Conservation (phyloP, 1,140 invertebrate genomes). For the Papilio machaon region DNA sequence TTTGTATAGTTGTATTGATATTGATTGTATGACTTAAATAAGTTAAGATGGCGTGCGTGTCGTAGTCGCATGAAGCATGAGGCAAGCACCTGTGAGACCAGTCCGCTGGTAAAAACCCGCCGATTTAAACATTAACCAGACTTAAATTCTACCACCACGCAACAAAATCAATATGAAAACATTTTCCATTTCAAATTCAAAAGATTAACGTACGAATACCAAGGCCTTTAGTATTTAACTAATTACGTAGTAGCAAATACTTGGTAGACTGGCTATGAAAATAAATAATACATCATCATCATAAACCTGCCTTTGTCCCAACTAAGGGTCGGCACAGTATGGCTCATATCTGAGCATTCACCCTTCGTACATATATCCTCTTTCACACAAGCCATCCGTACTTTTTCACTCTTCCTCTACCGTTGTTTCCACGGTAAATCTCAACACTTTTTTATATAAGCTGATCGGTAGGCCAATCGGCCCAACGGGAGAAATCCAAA, state of each 20-base stretch:
- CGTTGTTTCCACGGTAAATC: no score
- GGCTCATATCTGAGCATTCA: no score
- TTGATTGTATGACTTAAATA: conserved; percentile 6
- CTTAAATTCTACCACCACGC: conserved; percentile 17
- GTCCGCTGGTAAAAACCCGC: conserved; percentile 11
- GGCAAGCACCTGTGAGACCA: conserved; percentile 17
- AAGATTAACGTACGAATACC: neutral
- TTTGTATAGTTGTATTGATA: neutral
- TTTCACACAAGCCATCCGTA: no score
- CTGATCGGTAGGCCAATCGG: no score
- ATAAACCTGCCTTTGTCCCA: neutral
- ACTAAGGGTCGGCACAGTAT: no score
- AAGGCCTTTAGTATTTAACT: neutral
- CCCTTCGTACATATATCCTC: no score
- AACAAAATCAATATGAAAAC: conserved; percentile 21
- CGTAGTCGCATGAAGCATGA: conserved; percentile 6
- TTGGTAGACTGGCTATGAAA: neutral
- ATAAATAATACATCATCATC: no score
- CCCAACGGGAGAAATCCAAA: no score
- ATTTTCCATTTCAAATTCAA: neutral
- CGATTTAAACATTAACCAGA: conserved; percentile 18
- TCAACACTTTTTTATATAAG: no score
- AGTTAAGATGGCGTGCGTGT: conserved; percentile 14
- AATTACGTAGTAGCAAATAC: neutral
- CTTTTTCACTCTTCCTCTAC: no score